Evolutionary conservation across 53 echinoderm and acorn worm genomes (phyloP).

Genomic region (Crossaster papposus): DNA sequence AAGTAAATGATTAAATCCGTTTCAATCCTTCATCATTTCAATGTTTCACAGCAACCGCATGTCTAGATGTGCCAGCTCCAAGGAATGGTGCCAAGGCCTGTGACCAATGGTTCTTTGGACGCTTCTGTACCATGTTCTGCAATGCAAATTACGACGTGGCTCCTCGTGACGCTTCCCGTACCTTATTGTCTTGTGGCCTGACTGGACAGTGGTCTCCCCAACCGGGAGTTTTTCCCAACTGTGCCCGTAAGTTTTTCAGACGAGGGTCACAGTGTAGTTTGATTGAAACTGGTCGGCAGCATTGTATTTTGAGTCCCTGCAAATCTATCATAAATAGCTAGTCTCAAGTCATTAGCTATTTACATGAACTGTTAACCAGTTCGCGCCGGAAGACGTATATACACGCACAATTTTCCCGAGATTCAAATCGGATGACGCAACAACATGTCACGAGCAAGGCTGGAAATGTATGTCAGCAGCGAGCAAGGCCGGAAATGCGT

Average conservation of each 20-base stretch:
- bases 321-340: too few relatives aligned
- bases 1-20: neutral
- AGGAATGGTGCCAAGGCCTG: conserved; percentile 79
- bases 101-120: conserved; percentile 72
- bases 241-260: conserved; percentile 18
- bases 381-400: too few relatives aligned
- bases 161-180: neutral
- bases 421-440: too few relatives aligned
- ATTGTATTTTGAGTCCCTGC: too few relatives aligned
- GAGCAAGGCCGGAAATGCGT: too few relatives aligned
- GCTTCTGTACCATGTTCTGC: conserved; percentile 72
- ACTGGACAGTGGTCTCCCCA: neutral
- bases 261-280: too few relatives aligned
- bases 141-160: conserved; percentile 63
- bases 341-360: too few relatives aligned
- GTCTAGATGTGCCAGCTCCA: conserved; percentile 59
- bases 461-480: too few relatives aligned
- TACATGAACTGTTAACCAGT: too few relatives aligned
- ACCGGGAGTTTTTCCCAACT: conserved; percentile 1
- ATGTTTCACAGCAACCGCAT: conserved; percentile 53
- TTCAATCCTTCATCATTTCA: neutral
- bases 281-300: neutral
- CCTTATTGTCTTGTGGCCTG: conserved; percentile 28
- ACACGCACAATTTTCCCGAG: too few relatives aligned
- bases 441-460: too few relatives aligned